Evolutionary conservation across 2,113 vertebrate genomes (phyloP).

Genomic region (Saccopteryx leptura): DNA sequence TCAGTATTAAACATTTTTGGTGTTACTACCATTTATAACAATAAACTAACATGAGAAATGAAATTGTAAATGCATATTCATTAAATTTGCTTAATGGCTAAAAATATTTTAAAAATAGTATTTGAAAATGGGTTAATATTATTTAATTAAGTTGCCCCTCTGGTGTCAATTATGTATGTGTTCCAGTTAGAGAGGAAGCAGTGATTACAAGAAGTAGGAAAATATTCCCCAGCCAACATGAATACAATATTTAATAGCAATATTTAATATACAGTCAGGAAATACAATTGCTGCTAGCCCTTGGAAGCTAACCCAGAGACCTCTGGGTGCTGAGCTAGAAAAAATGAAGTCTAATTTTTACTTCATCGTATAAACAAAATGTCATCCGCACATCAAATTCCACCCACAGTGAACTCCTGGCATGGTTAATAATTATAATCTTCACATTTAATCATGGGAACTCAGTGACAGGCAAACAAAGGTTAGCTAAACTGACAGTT

Average conservation of each 20-base stretch:
- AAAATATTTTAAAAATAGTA: slow-evolving; percentile 48
- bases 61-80: neutral
- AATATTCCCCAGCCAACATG: slow-evolving; percentile 81
- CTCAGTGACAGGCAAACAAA: slow-evolving; percentile 90
- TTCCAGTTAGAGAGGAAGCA: slow-evolving; percentile 85
- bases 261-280: slow-evolving; percentile 87
- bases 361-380: slow-evolving; percentile 89
- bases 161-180: slow-evolving; percentile 82
- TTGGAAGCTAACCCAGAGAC: slow-evolving; percentile 90
- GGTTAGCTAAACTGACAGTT: slow-evolving; percentile 90
- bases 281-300: slow-evolving; percentile 81
- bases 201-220: slow-evolving; percentile 80
- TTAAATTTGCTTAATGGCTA: neutral
- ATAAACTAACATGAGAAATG: neutral
- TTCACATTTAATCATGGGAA: slow-evolving; percentile 91
- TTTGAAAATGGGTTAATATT: neutral
- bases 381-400: slow-evolving; percentile 89
- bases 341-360: slow-evolving; percentile 90
- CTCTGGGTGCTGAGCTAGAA: slow-evolving; percentile 94
- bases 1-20: neutral
- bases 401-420: slow-evolving; percentile 87
- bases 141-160: neutral
- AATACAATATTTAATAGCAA: slow-evolving; percentile 79
- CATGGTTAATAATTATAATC: slow-evolving; percentile 91
- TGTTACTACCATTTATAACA: neutral